These are phyloP conservation scores for Sphinx pinastri DNA, from an alignment of 2,888 invertebrate genomes.

Conservation along the genomic window DNA sequence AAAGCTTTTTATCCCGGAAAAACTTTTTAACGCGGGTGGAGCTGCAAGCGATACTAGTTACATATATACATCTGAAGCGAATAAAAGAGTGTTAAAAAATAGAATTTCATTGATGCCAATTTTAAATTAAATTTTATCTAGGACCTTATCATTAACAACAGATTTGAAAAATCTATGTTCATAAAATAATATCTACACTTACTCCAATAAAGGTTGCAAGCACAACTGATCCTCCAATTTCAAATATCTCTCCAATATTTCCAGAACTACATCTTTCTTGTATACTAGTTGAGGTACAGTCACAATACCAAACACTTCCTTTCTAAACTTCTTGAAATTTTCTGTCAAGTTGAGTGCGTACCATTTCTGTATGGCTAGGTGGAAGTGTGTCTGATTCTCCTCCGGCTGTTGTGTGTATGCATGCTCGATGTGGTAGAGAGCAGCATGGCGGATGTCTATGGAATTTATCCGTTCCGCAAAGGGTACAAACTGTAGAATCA, in stretches of 20 bases:
- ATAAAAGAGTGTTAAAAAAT: too few relatives aligned
- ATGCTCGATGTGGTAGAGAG: constrained; percentile 93
- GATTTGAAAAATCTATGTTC: background rate
- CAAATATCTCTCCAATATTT: constrained; percentile 89
- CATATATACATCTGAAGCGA: too few relatives aligned
- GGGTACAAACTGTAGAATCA: constrained; percentile 88
- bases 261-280: constrained; percentile 90
- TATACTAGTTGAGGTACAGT: constrained; percentile 94
- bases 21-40: too few relatives aligned
- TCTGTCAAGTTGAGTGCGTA: constrained; percentile 93
- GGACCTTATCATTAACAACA: background rate
- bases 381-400: constrained; percentile 90
- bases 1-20: too few relatives aligned
- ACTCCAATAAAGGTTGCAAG: constrained; percentile 93
- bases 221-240: constrained; percentile 88
- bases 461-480: constrained; percentile 94
- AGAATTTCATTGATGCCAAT: background rate
- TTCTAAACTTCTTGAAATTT: constrained; percentile 90
- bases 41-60: too few relatives aligned
- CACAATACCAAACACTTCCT: constrained; percentile 89
- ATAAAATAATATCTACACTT: constrained; percentile 66
- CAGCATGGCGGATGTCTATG: constrained; percentile 91
- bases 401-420: constrained; percentile 88
- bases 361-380: constrained; percentile 94
- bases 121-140: too few relatives aligned